phyloP scores from a whole-genome alignment of 2,113 vertebrate species.

The Apteryx mantelli region DNA sequence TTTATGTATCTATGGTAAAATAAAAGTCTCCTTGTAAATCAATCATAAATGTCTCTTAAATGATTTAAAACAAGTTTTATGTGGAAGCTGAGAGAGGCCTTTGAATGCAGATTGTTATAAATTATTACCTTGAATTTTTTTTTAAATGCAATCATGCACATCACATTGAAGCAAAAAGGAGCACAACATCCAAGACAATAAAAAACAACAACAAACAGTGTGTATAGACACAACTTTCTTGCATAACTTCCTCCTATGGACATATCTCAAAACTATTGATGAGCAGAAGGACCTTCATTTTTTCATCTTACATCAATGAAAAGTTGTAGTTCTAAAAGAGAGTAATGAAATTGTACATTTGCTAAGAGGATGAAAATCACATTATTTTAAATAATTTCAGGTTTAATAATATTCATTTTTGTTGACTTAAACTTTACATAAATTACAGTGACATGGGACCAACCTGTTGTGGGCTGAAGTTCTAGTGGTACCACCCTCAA shows the following conservation, averaged over 20 bases:
- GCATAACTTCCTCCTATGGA: background rate
- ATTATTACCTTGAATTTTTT: background rate
- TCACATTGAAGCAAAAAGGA: background rate
- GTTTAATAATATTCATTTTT: background rate
- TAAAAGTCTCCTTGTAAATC: conserved; percentile 38
- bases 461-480: background rate
- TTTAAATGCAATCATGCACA: background rate
- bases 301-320: background rate
- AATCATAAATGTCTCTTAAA: background rate
- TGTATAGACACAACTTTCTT: background rate
- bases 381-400: background rate
- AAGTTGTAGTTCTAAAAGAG: background rate
- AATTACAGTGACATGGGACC: background rate
- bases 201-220: background rate
- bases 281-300: background rate
- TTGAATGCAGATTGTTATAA: conserved; percentile 7
- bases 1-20: background rate
- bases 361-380: background rate
- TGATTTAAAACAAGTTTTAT: background rate
- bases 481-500: background rate
- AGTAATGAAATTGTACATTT: background rate
- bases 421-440: background rate
- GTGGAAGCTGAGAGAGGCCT: background rate
- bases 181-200: background rate
- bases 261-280: background rate